Evolutionary conservation across 1,140 invertebrate genomes (phyloP), one percentile per base, ranked within the genome.

Genomic region (Helicoverpa zea): DNA sequence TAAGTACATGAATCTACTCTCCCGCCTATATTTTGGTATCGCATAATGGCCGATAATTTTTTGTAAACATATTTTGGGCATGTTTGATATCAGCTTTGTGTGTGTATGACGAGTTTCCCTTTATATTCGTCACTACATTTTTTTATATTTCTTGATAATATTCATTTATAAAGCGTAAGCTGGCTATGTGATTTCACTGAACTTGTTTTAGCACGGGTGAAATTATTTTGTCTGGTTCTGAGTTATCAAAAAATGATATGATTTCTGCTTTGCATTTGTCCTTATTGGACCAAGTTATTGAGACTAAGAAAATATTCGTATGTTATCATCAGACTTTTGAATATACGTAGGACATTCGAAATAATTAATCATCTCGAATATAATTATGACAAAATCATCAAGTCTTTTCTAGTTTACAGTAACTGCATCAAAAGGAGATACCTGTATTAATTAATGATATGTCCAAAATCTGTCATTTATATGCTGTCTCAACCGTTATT

Each of bases 1-100:
- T 23, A 9, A 43, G 35, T 43, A 43, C 35, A 43, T 43, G n/a
- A 49, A 72, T 63, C n/a, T 81, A 68, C 54, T 35, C 54, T 35
- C 64, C 74, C 73, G 80, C 74, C 80, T 81, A 52, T 77, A 61
- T 72, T 68, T 76, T 77, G 66, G 56, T 77, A 77, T 77, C 14
- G 73, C 49, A 58, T 61, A 81, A 63, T 72, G 54, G 14, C 56
- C 16, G 49, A 63, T 18, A 10, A 43, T 80, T 12, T 61, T 78
- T 79, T 66, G 10, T 43, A 35, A 58, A 16, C 18, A 49, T 23
- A 70, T 23, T 70, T 74, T 43, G 30, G 52, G 23, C 35, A 73
- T 59, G 18, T 75, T 61, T 49, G 73, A 23, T 51, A 51, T n/a
- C 73, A 51, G 56, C 23, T 75, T 75, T 61, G 73, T 75, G 56